Evolutionary conservation across 2,888 invertebrate genomes (phyloP).

Genomic region (Drosophila mulleri): DNA sequence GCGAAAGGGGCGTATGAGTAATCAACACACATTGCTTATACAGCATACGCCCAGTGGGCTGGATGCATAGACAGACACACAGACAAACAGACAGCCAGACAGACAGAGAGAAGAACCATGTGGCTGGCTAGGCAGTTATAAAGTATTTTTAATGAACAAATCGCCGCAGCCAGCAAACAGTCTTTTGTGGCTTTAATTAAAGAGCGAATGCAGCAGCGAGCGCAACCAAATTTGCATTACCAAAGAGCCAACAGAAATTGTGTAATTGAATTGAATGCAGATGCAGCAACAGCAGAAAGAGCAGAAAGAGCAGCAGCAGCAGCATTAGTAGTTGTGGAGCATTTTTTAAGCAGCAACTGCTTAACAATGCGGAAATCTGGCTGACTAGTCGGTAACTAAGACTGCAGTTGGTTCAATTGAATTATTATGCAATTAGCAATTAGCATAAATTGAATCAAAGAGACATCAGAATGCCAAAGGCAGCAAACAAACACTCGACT

Average conservation of each 20-base stretch:
- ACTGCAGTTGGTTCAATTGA: slow-evolving; percentile 64
- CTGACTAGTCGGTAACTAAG: slow-evolving; percentile 52
- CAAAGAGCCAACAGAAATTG: slow-evolving; percentile 56
- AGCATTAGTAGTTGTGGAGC: slow-evolving; percentile 9
- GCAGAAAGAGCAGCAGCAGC: slow-evolving; percentile 9
- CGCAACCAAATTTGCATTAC: slow-evolving; percentile 60
- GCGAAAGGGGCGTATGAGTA: slow-evolving; percentile 70
- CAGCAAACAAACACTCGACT: slow-evolving; percentile 67
- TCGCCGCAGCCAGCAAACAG: slow-evolving; percentile 44
- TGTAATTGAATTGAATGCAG: slow-evolving; percentile 69
- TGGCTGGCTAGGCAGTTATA: slow-evolving; percentile 40
- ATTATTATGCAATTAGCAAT: slow-evolving; percentile 82
- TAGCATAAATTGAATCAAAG: slow-evolving; percentile 76
- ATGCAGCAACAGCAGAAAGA: slow-evolving; percentile 30
- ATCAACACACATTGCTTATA: slow-evolving; percentile 51
- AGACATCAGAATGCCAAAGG: slow-evolving; percentile 60
- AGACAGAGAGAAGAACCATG: slow-evolving; percentile 7
- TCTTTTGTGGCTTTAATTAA: slow-evolving; percentile 67
- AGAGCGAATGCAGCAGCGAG: slow-evolving; percentile 44
- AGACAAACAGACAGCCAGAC: slow-evolving; percentile 9
- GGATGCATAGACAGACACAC: slow-evolving; percentile 30
- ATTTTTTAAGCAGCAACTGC: slow-evolving; percentile 38
- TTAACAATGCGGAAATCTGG: slow-evolving; percentile 70
- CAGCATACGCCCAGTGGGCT: slow-evolving; percentile 53
- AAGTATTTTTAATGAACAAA: slow-evolving; percentile 60